phyloP scores from a whole-genome alignment of 2,888 invertebrate species.

The Ceraclea dissimilis region DNA sequence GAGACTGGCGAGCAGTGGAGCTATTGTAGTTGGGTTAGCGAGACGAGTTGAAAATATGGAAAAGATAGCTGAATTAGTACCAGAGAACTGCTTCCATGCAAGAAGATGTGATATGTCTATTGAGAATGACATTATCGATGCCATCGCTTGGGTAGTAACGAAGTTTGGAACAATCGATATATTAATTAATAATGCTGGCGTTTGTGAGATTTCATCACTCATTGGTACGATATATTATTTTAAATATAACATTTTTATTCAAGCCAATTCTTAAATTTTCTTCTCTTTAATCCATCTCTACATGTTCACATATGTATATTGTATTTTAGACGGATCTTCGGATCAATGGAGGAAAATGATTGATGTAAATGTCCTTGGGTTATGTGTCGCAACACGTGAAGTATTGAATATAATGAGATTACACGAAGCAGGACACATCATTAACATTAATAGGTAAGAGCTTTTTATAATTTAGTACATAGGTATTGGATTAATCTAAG shows the following conservation, averaged over 20 bases:
- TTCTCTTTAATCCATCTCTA: too few species aligned
- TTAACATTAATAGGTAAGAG: slow-evolving; percentile 53
- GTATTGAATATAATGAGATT: slow-evolving; percentile 47
- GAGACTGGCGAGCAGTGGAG: slow-evolving; percentile 38
- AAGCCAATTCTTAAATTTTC: too few species aligned
- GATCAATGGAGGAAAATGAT: slow-evolving; percentile 34
- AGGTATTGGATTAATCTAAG: too few species aligned
- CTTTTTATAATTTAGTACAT: too few species aligned
- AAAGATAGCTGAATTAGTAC: neutral
- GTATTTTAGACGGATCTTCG: slow-evolving; percentile 23
- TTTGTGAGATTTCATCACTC: slow-evolving; percentile 4
- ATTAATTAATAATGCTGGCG: slow-evolving; percentile 37
- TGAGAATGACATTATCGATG: slow-evolving; percentile 30
- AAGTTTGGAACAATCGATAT: slow-evolving; percentile 34
- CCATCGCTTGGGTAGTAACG: slow-evolving; percentile 32
- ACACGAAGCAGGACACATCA: slow-evolving; percentile 49
- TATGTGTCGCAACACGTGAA: slow-evolving; percentile 50
- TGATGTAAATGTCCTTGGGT: slow-evolving; percentile 49
- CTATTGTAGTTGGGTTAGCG: slow-evolving; percentile 49
- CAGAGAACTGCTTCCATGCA: slow-evolving; percentile 22
- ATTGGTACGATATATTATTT: slow-evolving; percentile 4
- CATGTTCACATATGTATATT: too few species aligned
- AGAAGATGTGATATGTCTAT: slow-evolving; percentile 34
- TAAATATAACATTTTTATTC: too few species aligned
- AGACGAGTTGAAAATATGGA: slow-evolving; percentile 39